Evolutionary conservation across 2,888 invertebrate species (phyloP).

Genomic region (Eurytoma californica): DNA sequence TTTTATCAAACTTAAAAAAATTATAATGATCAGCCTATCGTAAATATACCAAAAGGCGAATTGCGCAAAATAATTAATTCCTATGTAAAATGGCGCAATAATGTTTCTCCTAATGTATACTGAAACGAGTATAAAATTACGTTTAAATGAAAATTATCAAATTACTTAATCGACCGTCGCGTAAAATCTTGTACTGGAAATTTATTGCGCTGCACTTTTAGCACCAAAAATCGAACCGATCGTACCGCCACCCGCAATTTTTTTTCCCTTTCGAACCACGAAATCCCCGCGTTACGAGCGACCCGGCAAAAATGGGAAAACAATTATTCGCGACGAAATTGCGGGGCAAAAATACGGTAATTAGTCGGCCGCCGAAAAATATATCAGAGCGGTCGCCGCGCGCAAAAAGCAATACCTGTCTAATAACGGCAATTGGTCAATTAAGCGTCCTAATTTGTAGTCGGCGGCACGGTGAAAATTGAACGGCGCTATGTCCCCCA

Average conservation of each 20-base stretch:
- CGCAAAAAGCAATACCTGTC: background rate
- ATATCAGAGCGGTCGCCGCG: background rate
- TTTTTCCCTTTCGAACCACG: background rate
- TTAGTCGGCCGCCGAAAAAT: background rate
- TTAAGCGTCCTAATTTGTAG: constrained; percentile 43
- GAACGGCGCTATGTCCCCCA: background rate
- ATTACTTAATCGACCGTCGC: no score
- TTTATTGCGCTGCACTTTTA: no score
- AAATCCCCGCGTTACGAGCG: background rate
- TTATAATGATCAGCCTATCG: no score
- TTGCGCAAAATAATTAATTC: no score
- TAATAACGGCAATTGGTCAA: constrained; percentile 8
- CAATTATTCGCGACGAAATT: constrained; percentile 20
- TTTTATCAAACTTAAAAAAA: no score
- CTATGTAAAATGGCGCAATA: no score
- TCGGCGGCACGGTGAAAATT: background rate
- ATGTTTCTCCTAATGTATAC: no score
- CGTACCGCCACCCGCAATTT: background rate
- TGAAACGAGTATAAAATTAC: no score
- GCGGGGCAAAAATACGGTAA: background rate
- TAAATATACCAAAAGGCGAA: no score
- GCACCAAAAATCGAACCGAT: background rate
- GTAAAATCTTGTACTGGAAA: no score
- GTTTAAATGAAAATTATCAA: no score
- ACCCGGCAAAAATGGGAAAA: background rate